Percentiles rank a stretch among this genome's conserved stretches.
Conservation (phyloP, 2,797 vertebrate species). For the Picus viridis region DNA sequence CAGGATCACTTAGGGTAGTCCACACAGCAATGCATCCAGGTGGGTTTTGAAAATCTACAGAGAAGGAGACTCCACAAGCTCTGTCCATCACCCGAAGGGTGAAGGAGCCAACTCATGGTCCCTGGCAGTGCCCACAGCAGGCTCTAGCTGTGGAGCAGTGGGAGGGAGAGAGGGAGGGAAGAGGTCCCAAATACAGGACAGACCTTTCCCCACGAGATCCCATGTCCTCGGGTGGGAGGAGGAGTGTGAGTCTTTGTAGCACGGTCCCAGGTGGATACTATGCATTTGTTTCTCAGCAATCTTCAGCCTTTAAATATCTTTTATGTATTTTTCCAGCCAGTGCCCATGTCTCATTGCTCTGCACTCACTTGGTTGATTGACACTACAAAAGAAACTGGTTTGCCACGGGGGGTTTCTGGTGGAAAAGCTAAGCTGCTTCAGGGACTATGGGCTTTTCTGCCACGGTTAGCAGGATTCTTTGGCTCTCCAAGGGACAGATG, state of each 20-base stretch:
- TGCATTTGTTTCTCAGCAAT: background rate
- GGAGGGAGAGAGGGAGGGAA: background rate
- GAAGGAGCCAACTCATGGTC: background rate
- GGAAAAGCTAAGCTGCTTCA: background rate
- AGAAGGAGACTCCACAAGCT: no score
- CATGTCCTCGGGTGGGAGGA: rapidly evolving
- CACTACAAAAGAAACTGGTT: background rate
- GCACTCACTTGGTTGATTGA: background rate
- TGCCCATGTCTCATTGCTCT: background rate
- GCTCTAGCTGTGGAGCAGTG: rapidly evolving
- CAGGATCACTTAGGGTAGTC: no score
- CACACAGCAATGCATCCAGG: no score
- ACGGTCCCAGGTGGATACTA: background rate
- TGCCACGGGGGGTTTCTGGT: background rate
- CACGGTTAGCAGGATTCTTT: background rate
- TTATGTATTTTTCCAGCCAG: slow-evolving; percentile 2
- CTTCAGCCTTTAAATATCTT: slow-evolving; percentile 23
- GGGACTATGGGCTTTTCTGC: background rate
- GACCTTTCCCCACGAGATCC: background rate
- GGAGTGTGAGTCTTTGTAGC: background rate
- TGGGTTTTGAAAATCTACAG: no score
- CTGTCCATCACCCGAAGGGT: background rate
- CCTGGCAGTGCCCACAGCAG: rapidly evolving
- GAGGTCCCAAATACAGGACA: background rate
- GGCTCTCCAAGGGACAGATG: background rate